Evolutionary conservation across 2,113 vertebrate genomes (phyloP).

Genomic region (Pao palembangensis): DNA sequence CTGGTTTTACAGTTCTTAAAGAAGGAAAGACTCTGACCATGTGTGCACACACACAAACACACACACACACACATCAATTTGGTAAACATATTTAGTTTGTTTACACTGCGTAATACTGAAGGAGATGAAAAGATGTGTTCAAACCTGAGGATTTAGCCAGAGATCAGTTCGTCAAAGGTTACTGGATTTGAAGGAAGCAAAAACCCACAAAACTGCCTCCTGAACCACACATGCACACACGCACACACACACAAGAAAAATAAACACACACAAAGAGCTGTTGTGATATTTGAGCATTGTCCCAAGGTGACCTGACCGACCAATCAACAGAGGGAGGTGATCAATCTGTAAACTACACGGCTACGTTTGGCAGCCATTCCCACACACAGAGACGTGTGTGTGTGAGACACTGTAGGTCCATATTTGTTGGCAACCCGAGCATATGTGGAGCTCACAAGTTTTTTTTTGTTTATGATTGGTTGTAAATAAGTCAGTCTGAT

Average conservation of each 20-base stretch:
- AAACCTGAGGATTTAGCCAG: background rate
- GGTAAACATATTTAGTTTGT: conserved; percentile 27
- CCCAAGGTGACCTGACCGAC: conserved; percentile 17
- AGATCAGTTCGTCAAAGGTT: background rate
- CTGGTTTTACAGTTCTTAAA: no score
- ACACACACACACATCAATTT: conserved; percentile 3
- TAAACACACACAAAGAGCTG: background rate
- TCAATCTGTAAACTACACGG: conserved; percentile 47
- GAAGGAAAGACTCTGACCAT: conserved; percentile 21
- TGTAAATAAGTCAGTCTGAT: conserved; percentile 26
- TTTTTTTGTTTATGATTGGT: conserved; percentile 17
- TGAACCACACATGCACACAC: background rate
- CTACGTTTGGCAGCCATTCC: conserved; percentile 44
- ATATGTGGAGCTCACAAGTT: conserved; percentile 22
- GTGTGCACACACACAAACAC: background rate
- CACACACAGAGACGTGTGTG: conserved; percentile 36
- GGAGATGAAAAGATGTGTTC: background rate
- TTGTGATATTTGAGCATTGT: conserved; percentile 18
- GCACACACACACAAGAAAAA: background rate
- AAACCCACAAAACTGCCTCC: background rate
- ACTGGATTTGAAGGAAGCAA: background rate
- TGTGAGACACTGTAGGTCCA: conserved; percentile 25
- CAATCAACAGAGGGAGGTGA: conserved; percentile 42
- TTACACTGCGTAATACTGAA: conserved; percentile 6
- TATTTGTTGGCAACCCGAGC: conserved; percentile 29